These are phyloP conservation scores for Anaspis maculata DNA, from an alignment of 2,888 invertebrate species.

Conservation along the genomic window DNA sequence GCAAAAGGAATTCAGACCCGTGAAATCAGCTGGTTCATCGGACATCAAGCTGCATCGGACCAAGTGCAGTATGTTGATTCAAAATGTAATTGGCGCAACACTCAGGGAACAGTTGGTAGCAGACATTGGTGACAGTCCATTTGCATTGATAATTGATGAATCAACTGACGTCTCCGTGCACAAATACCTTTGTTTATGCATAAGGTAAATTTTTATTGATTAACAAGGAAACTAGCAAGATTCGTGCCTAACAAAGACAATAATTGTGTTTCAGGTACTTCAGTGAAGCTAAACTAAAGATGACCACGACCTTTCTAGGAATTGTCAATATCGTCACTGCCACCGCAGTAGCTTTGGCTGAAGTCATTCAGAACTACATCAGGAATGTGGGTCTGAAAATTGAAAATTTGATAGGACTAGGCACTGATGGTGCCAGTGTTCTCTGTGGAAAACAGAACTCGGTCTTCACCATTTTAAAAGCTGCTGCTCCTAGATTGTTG, in stretches of 20 bases:
- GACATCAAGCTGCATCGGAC: background rate
- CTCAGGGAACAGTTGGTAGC: background rate
- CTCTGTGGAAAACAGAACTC: slow-evolving; percentile 20
- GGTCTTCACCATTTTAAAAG: slow-evolving; percentile 17
- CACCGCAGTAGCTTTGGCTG: background rate
- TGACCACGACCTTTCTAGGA: background rate
- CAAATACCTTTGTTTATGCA: background rate
- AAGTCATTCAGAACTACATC: background rate
- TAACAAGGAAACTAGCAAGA: too few species aligned
- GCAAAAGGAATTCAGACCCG: too few species aligned
- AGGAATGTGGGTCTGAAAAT: background rate
- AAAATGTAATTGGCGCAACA: background rate
- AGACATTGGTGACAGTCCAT: background rate
- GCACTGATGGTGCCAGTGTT: slow-evolving; percentile 22
- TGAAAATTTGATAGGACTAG: slow-evolving; percentile 19
- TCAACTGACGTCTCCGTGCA: background rate
- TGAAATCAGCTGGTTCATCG: background rate
- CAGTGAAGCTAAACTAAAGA: background rate
- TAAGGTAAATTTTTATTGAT: background rate
- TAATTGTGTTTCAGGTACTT: background rate
- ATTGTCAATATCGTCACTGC: background rate
- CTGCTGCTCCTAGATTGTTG: slow-evolving; percentile 13
- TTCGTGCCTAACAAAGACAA: too few species aligned
- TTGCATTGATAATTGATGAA: background rate
- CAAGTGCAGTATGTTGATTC: background rate